phyloP scores from a whole-genome alignment of 2,888 invertebrate species.

The Pollenia amentaria region DNA sequence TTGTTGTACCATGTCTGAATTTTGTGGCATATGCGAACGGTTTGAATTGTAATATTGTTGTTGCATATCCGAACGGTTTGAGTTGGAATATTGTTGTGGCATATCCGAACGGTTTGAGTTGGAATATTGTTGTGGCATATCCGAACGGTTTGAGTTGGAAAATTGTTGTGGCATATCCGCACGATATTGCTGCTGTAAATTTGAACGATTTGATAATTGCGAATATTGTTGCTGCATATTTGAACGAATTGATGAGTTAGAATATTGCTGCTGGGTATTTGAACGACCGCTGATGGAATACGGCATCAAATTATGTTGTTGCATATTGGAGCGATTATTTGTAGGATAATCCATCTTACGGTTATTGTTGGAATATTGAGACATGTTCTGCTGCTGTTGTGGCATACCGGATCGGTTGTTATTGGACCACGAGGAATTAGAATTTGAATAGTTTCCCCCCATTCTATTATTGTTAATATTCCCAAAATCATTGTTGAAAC shows the following conservation, averaged over 20 bases:
- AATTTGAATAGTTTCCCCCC: neutral
- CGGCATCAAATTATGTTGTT: neutral
- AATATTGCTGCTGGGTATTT: neutral
- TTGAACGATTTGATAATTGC: neutral
- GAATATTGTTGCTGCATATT: slow-evolving; percentile 28
- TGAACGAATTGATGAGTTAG: neutral
- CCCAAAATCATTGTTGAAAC: slow-evolving; percentile 17
- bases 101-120: slow-evolving; percentile 2
- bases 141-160: slow-evolving; percentile 12
- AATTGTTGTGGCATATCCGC: slow-evolving; percentile 21
- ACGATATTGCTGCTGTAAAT: neutral
- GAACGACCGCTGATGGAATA: neutral
- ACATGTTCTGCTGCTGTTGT: slow-evolving; percentile 27
- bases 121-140: slow-evolving; percentile 40
- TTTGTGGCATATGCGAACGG: neutral
- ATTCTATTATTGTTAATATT: slow-evolving; percentile 5
- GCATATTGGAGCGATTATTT: slow-evolving; percentile 3
- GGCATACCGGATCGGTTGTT: neutral
- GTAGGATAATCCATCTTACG: slow-evolving; percentile 17
- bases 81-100: slow-evolving; percentile 18
- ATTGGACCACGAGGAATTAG: slow-evolving; percentile 20
- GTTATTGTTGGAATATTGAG: slow-evolving; percentile 23
- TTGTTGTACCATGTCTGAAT: slow-evolving; percentile 3
- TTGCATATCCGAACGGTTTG: neutral
- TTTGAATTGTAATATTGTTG: neutral